Conservation (phyloP, 2,888 invertebrate genomes). For the Tigriopus californicus region DNA sequence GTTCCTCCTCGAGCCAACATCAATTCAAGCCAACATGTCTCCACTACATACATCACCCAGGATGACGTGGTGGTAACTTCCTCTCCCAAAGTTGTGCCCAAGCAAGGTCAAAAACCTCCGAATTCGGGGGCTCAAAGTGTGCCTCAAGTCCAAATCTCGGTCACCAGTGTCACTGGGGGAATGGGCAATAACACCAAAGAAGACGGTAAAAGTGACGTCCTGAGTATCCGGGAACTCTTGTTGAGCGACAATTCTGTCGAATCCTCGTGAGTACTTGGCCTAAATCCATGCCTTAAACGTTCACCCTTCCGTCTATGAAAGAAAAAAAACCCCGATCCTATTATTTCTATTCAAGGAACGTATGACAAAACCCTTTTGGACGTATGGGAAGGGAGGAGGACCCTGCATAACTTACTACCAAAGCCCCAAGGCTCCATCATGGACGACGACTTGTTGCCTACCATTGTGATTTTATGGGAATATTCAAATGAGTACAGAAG, state of each 20-base stretch:
- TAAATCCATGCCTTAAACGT: no score
- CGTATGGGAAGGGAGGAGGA: no score
- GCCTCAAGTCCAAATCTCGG: background rate
- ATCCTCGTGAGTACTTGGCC: background rate
- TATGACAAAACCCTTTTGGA: no score
- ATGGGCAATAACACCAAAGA: background rate
- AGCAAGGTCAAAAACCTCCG: background rate
- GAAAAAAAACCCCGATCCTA: no score
- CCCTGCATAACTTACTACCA: no score
- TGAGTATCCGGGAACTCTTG: background rate
- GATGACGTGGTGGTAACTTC: constrained; percentile 12
- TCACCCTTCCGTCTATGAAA: no score
- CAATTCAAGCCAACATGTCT: constrained; percentile 19
- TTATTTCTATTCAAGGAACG: no score
- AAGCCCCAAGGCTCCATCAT: no score
- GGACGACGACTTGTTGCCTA: no score
- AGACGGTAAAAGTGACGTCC: background rate
- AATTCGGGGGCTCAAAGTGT: background rate
- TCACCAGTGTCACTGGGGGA: background rate
- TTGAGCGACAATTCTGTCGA: background rate
- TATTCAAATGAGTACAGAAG: no score
- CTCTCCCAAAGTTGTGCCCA: background rate
- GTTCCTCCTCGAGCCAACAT: constrained; percentile 16
- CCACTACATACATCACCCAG: constrained; percentile 20
- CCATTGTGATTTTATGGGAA: no score